Base-by-base conservation (phyloP, 1,140 invertebrate species). In the Helicoverpa zea region DNA sequence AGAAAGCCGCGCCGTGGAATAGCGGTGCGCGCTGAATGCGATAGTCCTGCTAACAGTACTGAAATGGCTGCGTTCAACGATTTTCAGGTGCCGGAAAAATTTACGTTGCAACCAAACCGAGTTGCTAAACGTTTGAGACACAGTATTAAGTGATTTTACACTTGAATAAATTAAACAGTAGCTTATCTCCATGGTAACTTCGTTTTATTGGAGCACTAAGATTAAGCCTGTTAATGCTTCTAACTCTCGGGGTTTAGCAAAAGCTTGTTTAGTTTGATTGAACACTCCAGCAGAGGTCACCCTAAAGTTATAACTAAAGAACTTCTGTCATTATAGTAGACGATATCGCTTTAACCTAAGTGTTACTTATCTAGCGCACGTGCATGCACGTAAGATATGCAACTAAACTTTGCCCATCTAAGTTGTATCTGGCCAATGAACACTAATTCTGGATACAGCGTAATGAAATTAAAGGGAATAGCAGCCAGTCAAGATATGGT, bases 381-480 rank as follows among this genome's bases (percentile, higher is more conserved):
- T 66, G n/a, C 10, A 18, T 11, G 4, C 18, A 58, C 54, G n/a
- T 66, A 18, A 52, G 12, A 49, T 70, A 52, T 70, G 43, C 49
- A 29, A 70, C 16, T 29, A 70, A 70, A 70, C 11, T 70, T 52
- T 70, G 13, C 47, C 29, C 23, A 72, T 72, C 35, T 66, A 66
- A 66, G 68, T 72, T 72, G 18, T 13, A 54, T 30, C 49, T 29
- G 49, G 16, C 54, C 70, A 74, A 58, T 58, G 52, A 74, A 58
- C 70, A 74, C n/a, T 74, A 18, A 43, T 54, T 56, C 23, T 11
- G 18, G 16, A 18, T 16, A 58, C 43, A 35, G 35, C 54, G 30
- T 58, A 18, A 58, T 74, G 13, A 58, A 56, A 74, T 74, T 74
- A 74, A 74, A 56, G 70, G 56, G 14, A 73, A 58, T 43, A 43